Evolutionary conservation across 2,888 invertebrate genomes (phyloP), one percentile per base, ranked within the genome.

Genomic region (Agrochola litura): DNA sequence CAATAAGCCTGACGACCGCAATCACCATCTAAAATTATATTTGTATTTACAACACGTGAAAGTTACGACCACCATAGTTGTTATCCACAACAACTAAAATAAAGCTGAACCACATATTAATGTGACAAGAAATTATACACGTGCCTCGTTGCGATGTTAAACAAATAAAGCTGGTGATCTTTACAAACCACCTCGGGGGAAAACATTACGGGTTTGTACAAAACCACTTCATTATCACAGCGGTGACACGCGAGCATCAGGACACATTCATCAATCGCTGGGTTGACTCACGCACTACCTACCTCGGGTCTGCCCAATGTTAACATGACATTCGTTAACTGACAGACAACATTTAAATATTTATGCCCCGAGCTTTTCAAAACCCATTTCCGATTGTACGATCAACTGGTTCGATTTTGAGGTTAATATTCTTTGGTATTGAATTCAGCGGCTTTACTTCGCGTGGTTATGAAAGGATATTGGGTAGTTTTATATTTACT

Each of bases 241-340:
- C 25, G 54, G 73, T 76, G 87, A 72, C 85, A 85, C 85, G 85
- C 85, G 76, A 87, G 9, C 78, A 72, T 49, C 68, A 69, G 37
- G 56, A 77, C 69, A 74, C 87, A 81, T 87, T 74, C 76, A 87
- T 87, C 85, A 87, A 85, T 85, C 72, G 86, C 54, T 56, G 52
- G 37, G 72, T 66, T 61, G 56, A 65, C 69, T 71, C 86, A 73
- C 82, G 71, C 82, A 81, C 65, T 61, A 65, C 85, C 68, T 69
- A 65, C 72, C 43, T 66, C 52, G 22, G 49, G 52, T 60, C 64
- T 63, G 43, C 30, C 69, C 67, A 66, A 64, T 52, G 82, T 81
- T 74, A 73, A 81, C 82, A 73, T 70, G 75, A 76, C 76, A 76
- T 71, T 58, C 72, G 73, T 84, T 81, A 73, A 81, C 65, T 81